A percentile compares a stretch with the other conserved stretches of the same genome.
Conservation (phyloP, 2,797 vertebrate species). For the Coregonus suidteri region DNA sequence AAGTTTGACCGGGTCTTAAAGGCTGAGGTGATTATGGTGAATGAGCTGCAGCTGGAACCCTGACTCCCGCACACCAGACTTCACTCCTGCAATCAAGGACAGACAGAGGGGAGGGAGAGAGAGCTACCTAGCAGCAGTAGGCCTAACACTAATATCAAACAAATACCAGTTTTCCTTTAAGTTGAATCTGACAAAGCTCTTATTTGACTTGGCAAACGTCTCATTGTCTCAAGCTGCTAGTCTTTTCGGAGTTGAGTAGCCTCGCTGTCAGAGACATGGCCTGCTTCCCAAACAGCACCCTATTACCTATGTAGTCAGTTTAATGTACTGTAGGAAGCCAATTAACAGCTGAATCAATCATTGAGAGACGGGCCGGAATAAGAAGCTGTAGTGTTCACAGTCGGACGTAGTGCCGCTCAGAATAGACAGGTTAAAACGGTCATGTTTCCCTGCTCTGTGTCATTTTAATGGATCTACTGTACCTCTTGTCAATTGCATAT, state of each 20-base stretch:
- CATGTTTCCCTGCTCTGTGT: too few relatives aligned
- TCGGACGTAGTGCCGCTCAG: background rate
- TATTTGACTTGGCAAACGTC: conserved; percentile 38
- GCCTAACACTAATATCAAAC: too few relatives aligned
- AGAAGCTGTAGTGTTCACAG: conserved; percentile 1
- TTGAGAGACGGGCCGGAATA: conserved; percentile 26
- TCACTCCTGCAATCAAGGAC: too few relatives aligned
- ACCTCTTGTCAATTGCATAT: background rate
- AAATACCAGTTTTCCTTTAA: conserved; percentile 6
- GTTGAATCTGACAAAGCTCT: conserved; percentile 33
- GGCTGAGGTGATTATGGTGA: too few relatives aligned
- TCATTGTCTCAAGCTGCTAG: conserved; percentile 44
- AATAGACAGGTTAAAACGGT: background rate
- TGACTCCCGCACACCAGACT: too few relatives aligned
- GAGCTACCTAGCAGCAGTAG: too few relatives aligned
- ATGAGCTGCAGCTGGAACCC: too few relatives aligned
- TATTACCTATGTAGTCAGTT: conserved; percentile 4
- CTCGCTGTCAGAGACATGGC: conserved; percentile 33
- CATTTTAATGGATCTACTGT: background rate
- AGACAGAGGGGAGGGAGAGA: too few relatives aligned
- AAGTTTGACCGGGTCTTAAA: too few relatives aligned
- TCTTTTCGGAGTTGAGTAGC: conserved; percentile 27
- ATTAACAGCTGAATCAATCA: conserved; percentile 54
- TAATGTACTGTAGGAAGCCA: conserved; percentile 34
- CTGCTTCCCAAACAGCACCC: background rate